Evolutionary conservation across 2,797 vertebrate genomes (phyloP).

Genomic region (Arctocebus calabarensis): DNA sequence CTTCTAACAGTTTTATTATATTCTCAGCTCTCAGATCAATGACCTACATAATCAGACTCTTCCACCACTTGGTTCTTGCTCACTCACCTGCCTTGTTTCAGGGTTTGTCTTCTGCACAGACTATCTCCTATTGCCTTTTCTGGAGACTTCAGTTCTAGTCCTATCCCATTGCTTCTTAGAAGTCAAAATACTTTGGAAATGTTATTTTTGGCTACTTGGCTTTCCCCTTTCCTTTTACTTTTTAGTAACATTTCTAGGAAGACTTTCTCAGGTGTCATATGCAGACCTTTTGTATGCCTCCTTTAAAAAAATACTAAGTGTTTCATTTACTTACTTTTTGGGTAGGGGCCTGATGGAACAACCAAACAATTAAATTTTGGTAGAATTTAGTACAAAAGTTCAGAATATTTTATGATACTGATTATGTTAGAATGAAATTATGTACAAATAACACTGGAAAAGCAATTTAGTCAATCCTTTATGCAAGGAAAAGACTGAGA

Average conservation of each 20-base stretch:
- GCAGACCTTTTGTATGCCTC: not conserved
- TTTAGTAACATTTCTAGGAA: slow-evolving; percentile 21
- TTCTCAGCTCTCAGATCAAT: not conserved
- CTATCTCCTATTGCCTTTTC: not conserved
- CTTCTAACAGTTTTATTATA: not conserved
- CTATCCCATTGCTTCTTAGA: not conserved
- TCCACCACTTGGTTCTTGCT: not conserved
- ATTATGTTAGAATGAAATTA: not conserved
- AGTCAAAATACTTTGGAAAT: not conserved
- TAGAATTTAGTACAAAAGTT: not conserved
- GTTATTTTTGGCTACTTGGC: not conserved
- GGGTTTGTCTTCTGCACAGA: not conserved
- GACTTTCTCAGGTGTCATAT: not conserved
- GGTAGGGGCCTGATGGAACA: not conserved
- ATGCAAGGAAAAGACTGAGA: not conserved
- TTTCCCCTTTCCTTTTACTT: not conserved
- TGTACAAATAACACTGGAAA: not conserved
- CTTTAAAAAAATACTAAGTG: not conserved
- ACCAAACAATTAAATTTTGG: slow-evolving; percentile 19
- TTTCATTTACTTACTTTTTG: not conserved
- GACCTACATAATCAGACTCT: not conserved
- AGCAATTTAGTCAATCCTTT: not conserved
- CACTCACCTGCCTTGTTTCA: not conserved
- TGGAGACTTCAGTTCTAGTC: not conserved
- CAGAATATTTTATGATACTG: not conserved